Conservation (phyloP, 2,888 invertebrate genomes). For the Drosophila stalkeri region DNA sequence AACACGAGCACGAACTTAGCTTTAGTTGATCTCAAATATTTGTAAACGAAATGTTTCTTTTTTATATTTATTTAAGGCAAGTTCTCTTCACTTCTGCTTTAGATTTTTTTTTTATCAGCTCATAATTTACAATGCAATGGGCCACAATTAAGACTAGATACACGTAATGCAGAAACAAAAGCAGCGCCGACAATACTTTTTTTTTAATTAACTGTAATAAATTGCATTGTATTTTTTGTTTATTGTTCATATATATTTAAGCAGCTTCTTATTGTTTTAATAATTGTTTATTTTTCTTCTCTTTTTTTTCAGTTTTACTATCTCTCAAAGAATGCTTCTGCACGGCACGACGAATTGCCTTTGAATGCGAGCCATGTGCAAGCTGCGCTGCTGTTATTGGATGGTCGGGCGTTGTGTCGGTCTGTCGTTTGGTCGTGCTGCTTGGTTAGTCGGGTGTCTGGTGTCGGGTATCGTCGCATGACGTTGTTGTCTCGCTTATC, state of each 20-base stretch:
- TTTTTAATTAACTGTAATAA: constrained; percentile 26
- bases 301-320: constrained; percentile 5
- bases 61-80: constrained; percentile 30
- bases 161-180: constrained; percentile 27
- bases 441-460: constrained; percentile 25
- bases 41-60: constrained; percentile 19
- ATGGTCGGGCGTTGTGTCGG: constrained; percentile 17
- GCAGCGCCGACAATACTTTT: constrained; percentile 25
- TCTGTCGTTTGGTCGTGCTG: constrained; percentile 27
- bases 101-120: constrained; percentile 23
- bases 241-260: constrained; percentile 1
- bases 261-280: background rate
- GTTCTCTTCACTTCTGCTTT: background rate
- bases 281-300: background rate
- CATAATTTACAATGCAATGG: constrained; percentile 38
- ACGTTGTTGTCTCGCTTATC: constrained; percentile 56
- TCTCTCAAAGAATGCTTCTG: constrained; percentile 53
- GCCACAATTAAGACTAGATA: constrained; percentile 27
- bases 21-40: constrained; percentile 19
- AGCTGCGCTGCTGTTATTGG: constrained; percentile 25
- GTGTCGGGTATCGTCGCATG: constrained; percentile 45
- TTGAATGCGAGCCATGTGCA: constrained; percentile 47
- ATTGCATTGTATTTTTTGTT: constrained; percentile 24
- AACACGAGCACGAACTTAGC: background rate
- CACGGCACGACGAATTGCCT: constrained; percentile 46